Conservation (phyloP, 2,797 vertebrate species). For the Anableps anableps region DNA sequence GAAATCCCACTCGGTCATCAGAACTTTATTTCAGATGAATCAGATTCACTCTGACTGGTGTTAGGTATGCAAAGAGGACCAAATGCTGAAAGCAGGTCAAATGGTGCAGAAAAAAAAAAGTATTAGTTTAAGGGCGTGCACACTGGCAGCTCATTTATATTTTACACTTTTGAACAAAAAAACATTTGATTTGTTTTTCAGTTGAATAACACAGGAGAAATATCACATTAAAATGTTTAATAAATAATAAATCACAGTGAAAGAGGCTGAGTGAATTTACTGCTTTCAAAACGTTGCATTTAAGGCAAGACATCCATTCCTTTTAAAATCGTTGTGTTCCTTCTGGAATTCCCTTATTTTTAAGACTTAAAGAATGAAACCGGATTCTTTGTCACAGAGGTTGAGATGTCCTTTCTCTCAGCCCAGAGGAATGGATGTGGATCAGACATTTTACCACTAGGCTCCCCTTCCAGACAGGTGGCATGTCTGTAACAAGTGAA, state of each 20-base stretch:
- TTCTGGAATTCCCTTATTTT: background rate
- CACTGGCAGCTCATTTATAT: too few species aligned
- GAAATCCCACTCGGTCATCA: too few species aligned
- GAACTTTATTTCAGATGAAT: too few species aligned
- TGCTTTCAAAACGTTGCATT: background rate
- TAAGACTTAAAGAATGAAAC: background rate
- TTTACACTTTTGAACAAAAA: background rate
- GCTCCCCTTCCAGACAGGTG: conserved; percentile 72
- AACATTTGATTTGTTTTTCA: background rate
- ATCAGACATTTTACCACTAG: background rate
- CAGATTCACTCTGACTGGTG: too few species aligned
- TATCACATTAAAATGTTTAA: too few species aligned
- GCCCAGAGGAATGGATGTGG: background rate
- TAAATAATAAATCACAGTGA: too few species aligned
- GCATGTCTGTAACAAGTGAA: conserved; percentile 71
- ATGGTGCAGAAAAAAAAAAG: too few species aligned
- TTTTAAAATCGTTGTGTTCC: background rate
- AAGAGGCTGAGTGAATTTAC: background rate
- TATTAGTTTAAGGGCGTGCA: too few species aligned
- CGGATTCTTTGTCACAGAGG: background rate
- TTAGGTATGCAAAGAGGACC: too few species aligned
- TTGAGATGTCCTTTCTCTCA: background rate
- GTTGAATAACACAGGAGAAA: background rate
- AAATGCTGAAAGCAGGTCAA: too few species aligned
- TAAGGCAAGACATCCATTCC: background rate